Conservation (phyloP, 2,113 vertebrate species). For the Cryptomyrus ogoouensis region DNA sequence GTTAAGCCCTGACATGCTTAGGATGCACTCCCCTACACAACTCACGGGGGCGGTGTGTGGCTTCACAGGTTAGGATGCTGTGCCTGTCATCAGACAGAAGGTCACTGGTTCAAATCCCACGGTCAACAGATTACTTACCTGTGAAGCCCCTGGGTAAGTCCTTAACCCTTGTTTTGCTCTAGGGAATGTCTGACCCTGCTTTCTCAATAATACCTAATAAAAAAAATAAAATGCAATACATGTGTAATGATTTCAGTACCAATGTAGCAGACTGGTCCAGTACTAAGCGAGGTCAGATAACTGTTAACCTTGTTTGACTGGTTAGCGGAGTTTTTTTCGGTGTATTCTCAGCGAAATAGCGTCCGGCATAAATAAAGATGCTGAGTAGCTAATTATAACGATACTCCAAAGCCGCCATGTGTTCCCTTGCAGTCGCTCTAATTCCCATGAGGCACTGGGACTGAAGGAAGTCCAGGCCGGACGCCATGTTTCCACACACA, state of each 20-base stretch:
- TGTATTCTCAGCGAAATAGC: background rate
- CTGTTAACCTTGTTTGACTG: background rate
- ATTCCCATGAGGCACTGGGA: slow-evolving; percentile 9
- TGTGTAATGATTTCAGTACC: background rate
- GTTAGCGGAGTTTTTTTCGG: background rate
- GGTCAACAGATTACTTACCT: background rate
- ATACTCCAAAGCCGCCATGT: background rate
- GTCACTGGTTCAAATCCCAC: background rate
- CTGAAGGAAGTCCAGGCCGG: background rate
- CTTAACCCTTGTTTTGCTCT: background rate
- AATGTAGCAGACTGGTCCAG: background rate
- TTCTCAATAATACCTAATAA: background rate
- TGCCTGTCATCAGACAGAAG: background rate
- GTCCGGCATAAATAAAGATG: slow-evolving; percentile 7
- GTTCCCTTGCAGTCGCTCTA: background rate
- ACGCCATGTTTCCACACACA: background rate
- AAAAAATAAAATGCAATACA: background rate
- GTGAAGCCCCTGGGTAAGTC: background rate
- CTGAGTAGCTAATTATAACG: background rate
- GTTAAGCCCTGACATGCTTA: too few species aligned
- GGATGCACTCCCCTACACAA: background rate
- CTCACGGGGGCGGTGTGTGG: background rate
- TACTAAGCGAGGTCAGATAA: background rate
- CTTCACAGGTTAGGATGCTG: background rate
- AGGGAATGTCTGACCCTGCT: background rate